These are phyloP conservation scores for Nannospalax galili DNA, from an alignment of 2,113 vertebrate species.

Conservation along the genomic window DNA sequence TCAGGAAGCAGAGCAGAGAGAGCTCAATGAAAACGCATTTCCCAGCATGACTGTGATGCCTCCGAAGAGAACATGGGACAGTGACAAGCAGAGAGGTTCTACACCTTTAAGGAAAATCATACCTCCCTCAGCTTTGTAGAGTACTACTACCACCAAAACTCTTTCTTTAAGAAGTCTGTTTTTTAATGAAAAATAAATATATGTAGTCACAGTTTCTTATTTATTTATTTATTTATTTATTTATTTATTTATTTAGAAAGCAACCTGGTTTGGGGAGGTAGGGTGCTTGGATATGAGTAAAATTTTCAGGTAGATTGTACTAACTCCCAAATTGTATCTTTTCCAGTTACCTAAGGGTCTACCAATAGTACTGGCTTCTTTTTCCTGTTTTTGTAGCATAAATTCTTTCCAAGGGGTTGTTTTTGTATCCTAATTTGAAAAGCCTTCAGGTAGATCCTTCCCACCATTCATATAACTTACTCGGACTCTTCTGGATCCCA, in stretches of 20 bases:
- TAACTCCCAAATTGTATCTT: not conserved
- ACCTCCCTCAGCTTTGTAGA: not conserved
- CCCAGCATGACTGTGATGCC: not conserved
- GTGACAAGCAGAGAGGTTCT: not conserved
- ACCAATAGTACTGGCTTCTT: not conserved
- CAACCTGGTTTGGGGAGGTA: not conserved
- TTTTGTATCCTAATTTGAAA: not conserved
- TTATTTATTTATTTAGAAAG: too few species aligned
- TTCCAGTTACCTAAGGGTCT: not conserved
- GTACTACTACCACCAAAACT: not conserved
- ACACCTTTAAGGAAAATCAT: not conserved
- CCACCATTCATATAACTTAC: not conserved
- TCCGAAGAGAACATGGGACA: not conserved
- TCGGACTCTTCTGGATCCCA: not conserved
- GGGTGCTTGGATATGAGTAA: not conserved
- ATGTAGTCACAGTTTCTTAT: too few species aligned
- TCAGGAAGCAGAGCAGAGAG: not conserved
- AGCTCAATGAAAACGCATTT: not conserved
- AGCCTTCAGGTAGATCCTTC: not conserved
- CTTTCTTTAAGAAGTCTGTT: not conserved
- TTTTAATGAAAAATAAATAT: constrained; percentile 12
- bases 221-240: too few species aligned
- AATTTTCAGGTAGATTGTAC: not conserved
- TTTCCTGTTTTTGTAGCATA: not conserved
- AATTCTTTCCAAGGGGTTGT: not conserved